phyloP scores from a whole-genome alignment of 2,797 vertebrate genomes.

The Parotocinclus haroldoi region DNA sequence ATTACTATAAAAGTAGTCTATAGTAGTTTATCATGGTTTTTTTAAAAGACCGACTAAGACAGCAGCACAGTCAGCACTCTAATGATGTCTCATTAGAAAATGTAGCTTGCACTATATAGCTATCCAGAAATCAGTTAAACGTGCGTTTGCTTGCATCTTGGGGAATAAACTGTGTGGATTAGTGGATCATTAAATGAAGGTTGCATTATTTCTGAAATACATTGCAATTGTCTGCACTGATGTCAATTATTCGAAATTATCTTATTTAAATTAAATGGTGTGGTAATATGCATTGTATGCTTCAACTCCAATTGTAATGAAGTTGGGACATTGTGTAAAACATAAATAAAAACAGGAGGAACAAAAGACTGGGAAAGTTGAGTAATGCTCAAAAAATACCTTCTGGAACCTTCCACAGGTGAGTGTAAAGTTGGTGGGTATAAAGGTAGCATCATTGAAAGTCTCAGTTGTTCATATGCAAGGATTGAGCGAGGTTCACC shows the following conservation, averaged over 20 bases:
- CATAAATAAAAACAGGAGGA: too few relatives aligned
- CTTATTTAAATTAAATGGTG: background rate
- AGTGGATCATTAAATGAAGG: background rate
- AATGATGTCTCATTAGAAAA: conserved; percentile 69
- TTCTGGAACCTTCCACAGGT: too few relatives aligned
- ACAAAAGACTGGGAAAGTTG: too few relatives aligned
- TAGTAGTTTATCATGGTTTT: conserved; percentile 44
- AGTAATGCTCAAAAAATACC: too few relatives aligned
- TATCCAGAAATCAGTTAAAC: conserved; percentile 10
- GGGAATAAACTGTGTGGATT: background rate
- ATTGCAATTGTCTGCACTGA: background rate
- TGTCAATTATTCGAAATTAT: background rate
- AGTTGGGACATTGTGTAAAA: too few relatives aligned
- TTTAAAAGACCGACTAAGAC: conserved; percentile 62
- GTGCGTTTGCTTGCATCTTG: conserved; percentile 9
- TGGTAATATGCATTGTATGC: background rate
- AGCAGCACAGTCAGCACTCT: conserved; percentile 74
- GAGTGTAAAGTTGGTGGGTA: too few relatives aligned
- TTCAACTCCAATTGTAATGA: too few relatives aligned
- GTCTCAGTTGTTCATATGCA: too few relatives aligned
- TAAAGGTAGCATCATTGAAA: too few relatives aligned
- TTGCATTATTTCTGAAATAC: background rate
- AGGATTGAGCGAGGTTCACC: too few relatives aligned
- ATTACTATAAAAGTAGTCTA: conserved; percentile 22
- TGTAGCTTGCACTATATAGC: conserved; percentile 50